Conservation (phyloP, 2,888 invertebrate species). For the Napeogenes inachia region DNA sequence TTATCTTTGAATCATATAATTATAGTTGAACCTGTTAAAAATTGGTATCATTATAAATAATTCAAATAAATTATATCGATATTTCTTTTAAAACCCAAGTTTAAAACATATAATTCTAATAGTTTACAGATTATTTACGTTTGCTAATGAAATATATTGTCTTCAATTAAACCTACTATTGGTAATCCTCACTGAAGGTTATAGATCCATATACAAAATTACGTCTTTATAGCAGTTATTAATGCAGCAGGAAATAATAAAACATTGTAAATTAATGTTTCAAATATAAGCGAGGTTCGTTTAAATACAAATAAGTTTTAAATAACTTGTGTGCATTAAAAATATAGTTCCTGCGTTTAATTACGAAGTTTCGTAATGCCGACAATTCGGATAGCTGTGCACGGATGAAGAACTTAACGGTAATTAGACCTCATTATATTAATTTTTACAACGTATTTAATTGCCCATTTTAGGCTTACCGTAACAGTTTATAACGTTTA, state of each 20-base stretch:
- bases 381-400: slow-evolving; percentile 12
- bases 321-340: slow-evolving; percentile 16
- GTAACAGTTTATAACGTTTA: too few relatives aligned
- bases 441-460: neutral
- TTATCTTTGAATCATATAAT: neutral
- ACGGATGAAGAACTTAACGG: slow-evolving; percentile 18
- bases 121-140: neutral
- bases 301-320: slow-evolving; percentile 19
- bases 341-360: slow-evolving; percentile 24
- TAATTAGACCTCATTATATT: slow-evolving; percentile 9
- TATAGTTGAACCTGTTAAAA: slow-evolving; percentile 1
- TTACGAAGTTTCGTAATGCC: slow-evolving; percentile 19
- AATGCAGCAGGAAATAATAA: slow-evolving; percentile 20
- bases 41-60: neutral
- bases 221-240: neutral
- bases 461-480: neutral
- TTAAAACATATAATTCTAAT: neutral
- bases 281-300: slow-evolving; percentile 24
- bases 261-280: slow-evolving; percentile 14
- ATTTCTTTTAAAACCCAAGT: neutral
- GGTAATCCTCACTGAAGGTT: neutral
- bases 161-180: neutral
- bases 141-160: too few relatives aligned
- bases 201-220: neutral
- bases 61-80: neutral